Base-by-base conservation (phyloP, 2,113 vertebrate species). In the Oryctolagus cuniculus region DNA sequence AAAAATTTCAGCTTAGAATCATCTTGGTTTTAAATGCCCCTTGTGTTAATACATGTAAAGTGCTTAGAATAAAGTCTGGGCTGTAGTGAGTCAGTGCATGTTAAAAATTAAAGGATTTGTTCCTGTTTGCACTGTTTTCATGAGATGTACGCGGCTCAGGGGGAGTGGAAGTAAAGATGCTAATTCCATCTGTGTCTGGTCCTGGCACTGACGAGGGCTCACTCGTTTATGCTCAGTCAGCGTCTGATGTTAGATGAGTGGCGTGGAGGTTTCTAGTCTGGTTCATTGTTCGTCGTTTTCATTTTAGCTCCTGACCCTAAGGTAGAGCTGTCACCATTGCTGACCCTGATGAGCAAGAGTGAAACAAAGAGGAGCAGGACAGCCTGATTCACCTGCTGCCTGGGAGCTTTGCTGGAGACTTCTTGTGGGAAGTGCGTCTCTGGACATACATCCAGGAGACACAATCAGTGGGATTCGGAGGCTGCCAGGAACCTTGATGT, bases 1-100 rank as follows among this genome's bases (percentile, higher is more conserved):
- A 77, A 13, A 75, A 66, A 61, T 53, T 81, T 87, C 83, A 84
- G 21, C 93, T 87, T 90, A 61, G 80, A 92, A 73, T 81, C 31
- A 38, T 21, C 21, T 49, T 80, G 44, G 44, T 73, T 93, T 87
- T 81, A 88, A 85, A 66, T n/a, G 80, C 24, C 70, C 69, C 53
- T 58, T 34, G 19, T 63, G 31, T 87, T 88, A 70, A 77, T 93
- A 58, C 31, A 74, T 31, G 9, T 25, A 31, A 70, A 93, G 2
- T 83, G 53, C 25, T 93, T 74, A 91, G 55, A 66, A 85, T 2
- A 66, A 13, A 1, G 9, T 75, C 58, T 67, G 63, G 38, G 69
- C 51, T 79, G 19, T 7, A 94, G 31, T 27, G 27, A 67, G 81
- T 80, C 34, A 34, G n/a, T 44, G 61, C 61, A 58, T 44, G 44